Base-by-base conservation (phyloP, 2,113 vertebrate genomes). In the Beaufortia kweichowensis region DNA sequence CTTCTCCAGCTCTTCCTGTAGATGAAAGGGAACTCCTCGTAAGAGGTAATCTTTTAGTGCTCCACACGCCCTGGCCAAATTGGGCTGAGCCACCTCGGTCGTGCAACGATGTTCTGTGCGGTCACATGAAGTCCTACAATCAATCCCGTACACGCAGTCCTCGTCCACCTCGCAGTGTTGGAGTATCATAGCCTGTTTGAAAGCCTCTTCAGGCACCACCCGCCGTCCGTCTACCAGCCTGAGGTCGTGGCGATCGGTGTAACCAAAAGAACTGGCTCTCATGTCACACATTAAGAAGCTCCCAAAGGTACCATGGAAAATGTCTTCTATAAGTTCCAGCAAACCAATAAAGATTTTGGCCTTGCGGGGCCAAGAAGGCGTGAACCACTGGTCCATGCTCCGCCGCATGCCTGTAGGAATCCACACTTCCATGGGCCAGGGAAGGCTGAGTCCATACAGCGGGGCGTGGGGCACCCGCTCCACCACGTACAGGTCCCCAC, bases 281-380 rank as follows among this genome's bases (percentile, higher is more conserved):
- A 94, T 91, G 24, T 99, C 96, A 24, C 97, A 99, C 95, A 99
- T 96, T 80, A 98, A 93, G 85, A 99, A 98, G 86, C 95, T 98
- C 74, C 97, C 97, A 0, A 95, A 98, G 3, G 93, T 94, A 64
- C 97, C 96, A 0, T 99, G 97, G 82, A 99, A 99, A 86, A 99
- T 89, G 69, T 99, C 97, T 89, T 99, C 97, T 17, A 98, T 95
- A 85, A 99, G 94, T 83, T 99, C 97, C 82, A 99, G 87, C 79
- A 99, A 92, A 64, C 97, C 97, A 63, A 98, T 98, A 61, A 95
- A 94, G 90, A 99, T 98, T 91, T 98, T 98, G 76, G 97, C 96
- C 74, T 96, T 96, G 86, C 94, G 94, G 4, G 97, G 95, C 97
- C 97, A 98, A 0, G 96, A 96, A 0, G 97, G 96, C 24, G 96